Evolutionary conservation across 1,140 invertebrate genomes (phyloP).

Genomic region (Drosophila tsacasi): DNA sequence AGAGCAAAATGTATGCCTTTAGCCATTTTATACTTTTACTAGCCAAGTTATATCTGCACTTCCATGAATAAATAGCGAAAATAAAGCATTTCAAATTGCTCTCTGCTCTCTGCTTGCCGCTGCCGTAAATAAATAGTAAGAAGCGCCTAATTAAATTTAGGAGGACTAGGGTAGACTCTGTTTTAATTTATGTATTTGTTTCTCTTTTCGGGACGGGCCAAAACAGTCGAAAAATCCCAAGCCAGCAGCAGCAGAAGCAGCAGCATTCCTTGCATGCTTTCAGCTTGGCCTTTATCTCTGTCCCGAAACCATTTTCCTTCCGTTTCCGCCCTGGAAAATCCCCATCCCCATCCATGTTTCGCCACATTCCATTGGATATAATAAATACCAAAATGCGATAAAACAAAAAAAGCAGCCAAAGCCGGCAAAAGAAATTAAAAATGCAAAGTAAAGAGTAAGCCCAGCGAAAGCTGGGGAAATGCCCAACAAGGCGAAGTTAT

Average conservation of each 20-base stretch:
- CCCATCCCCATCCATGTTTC: slow-evolving; percentile 14
- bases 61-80: not conserved
- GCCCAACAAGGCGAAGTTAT: slow-evolving; percentile 16
- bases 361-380: slow-evolving; percentile 68
- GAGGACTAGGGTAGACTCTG: not conserved
- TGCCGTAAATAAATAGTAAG: slow-evolving; percentile 15
- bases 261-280: slow-evolving; percentile 59
- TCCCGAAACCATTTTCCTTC: slow-evolving; percentile 6
- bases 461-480: too few species aligned
- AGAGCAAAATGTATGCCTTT: not conserved
- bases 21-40: not conserved
- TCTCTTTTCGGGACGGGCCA: slow-evolving; percentile 6
- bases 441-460: slow-evolving; percentile 48
- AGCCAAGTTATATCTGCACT: not conserved
- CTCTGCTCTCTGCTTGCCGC: not conserved
- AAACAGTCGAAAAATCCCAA: slow-evolving; percentile 11
- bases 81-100: not conserved
- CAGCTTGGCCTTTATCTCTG: slow-evolving; percentile 39
- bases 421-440: slow-evolving; percentile 64
- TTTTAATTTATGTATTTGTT: slow-evolving; percentile 39
- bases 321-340: slow-evolving; percentile 13
- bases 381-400: slow-evolving; percentile 72
- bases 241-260: slow-evolving; percentile 18
- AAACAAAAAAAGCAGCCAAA: slow-evolving; percentile 24
- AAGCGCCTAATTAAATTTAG: slow-evolving; percentile 21